Evolutionary conservation across 2,888 invertebrate genomes (phyloP), one percentile per base, ranked within the genome.

Genomic region (Onthophagus sagittarius): DNA sequence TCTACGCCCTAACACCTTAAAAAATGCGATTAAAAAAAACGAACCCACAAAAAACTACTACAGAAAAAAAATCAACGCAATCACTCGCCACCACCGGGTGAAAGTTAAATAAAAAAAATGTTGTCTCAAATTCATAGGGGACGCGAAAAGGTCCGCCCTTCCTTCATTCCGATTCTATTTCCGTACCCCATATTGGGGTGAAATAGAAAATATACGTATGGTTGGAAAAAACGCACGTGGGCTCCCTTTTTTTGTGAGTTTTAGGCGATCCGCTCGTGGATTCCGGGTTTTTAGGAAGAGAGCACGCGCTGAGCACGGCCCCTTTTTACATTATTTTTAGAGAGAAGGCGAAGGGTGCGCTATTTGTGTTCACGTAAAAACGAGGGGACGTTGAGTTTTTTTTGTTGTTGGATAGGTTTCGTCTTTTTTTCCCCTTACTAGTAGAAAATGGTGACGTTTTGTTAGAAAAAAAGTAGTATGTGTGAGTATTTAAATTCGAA

Each of bases 321-420:
- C 76, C 78, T 78, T 79, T 79, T 79, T 78, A 77, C 73, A 77
- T 77, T 79, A 78, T 78, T 79, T 79, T 78, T 79, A 77, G 76
- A 23, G 23, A 23, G 23, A 73, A 64, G 71, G 75, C 39, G 39
- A 9, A 76, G 79, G 78, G 74, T 75, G 76, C 73, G 72, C 69
- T 74, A 75, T 76, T 73, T 75, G 72, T 71, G 71, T 76, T 53
- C 39, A 9, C 39, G 39, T 23, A 23, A 23, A 23, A 23, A 23
- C 39, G 39, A 53, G 9, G 9, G 9, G 9, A 9, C 39, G 39
- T 53, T 11, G 39, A 23, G 39, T 53, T 53, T 53, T 53, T 53
- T 53, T 53, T 7, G 39, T 53, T 53, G 39, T 11, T 53, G 23
- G 23, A 23, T 53, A 53, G 39, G 23, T 23, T 23, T 23, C 23